phyloP scores from a whole-genome alignment of 1,140 invertebrate species.

The Hermatobates lingyangjiaoensis region DNA sequence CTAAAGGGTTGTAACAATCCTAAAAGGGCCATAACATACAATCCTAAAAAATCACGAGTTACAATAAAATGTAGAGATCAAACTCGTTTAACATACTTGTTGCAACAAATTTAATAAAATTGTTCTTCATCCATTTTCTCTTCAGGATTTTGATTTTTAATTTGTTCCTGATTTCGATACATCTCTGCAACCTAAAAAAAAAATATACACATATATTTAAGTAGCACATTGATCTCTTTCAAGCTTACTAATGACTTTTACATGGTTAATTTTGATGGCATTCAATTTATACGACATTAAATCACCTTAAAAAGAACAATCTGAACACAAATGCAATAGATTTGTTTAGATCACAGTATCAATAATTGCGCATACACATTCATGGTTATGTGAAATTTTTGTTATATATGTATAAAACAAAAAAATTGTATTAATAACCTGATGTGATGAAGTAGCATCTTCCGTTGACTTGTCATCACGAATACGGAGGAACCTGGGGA shows the following conservation, averaged over 20 bases:
- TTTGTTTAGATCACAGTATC: not conserved
- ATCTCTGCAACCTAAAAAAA: conserved; percentile 36
- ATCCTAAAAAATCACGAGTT: too few species aligned
- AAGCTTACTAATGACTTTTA: not conserved
- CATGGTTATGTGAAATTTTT: not conserved
- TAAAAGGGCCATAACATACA: too few species aligned
- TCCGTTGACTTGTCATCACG: conserved; percentile 87
- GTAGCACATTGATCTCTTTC: too few species aligned
- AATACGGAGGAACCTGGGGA: conserved; percentile 83
- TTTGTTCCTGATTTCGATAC: conserved; percentile 45
- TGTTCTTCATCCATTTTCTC: conserved; percentile 25
- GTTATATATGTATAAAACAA: not conserved
- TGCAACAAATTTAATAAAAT: conserved; percentile 25
- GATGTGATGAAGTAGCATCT: conserved; percentile 76
- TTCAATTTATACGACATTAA: not conserved
- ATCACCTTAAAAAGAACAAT: not conserved
- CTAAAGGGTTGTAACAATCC: too few species aligned
- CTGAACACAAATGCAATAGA: not conserved
- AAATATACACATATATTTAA: conserved; percentile 6
- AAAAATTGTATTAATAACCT: conserved; percentile 41
- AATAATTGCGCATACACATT: not conserved
- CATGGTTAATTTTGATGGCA: not conserved
- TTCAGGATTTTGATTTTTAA: conserved; percentile 32
- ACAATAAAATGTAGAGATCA: too few species aligned
- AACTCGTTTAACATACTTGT: too few species aligned